Percentiles rank a stretch among this genome's conserved stretches.
Evolutionary conservation across 2,888 invertebrate species (phyloP).

Genomic region (Troides helena): DNA sequence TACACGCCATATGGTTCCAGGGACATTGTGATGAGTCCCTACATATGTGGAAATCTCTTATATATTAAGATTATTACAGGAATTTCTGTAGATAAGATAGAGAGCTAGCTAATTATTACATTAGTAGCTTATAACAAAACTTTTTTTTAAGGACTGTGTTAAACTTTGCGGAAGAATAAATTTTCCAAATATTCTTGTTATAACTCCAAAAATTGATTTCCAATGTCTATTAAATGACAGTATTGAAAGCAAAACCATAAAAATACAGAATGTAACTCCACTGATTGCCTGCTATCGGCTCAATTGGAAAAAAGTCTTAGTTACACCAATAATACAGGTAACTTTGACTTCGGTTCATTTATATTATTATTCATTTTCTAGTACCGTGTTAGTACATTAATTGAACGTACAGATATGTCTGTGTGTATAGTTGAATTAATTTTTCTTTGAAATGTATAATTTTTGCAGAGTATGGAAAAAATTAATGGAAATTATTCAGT

Average conservation of each 20-base stretch:
- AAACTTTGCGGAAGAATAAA: slow-evolving; percentile 82
- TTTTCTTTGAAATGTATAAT: not conserved
- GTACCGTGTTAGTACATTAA: not conserved
- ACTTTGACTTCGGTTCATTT: slow-evolving; percentile 27
- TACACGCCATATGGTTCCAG: too few relatives aligned
- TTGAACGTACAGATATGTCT: not conserved
- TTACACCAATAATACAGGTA: slow-evolving; percentile 45
- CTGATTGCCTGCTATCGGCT: slow-evolving; percentile 64
- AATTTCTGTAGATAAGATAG: too few relatives aligned
- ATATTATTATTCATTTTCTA: not conserved
- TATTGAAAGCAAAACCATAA: slow-evolving; percentile 62
- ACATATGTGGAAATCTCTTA: too few relatives aligned
- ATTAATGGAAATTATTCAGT: slow-evolving; percentile 3
- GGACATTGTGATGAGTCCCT: too few relatives aligned
- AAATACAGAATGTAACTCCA: slow-evolving; percentile 68
- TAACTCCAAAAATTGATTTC: slow-evolving; percentile 80
- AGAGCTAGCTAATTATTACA: too few relatives aligned
- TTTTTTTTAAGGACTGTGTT: slow-evolving; percentile 80
- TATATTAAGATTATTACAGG: too few relatives aligned
- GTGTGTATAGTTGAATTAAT: not conserved
- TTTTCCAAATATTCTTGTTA: slow-evolving; percentile 83
- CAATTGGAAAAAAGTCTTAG: slow-evolving; percentile 60
- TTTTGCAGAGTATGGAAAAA: not conserved
- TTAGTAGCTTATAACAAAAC: not conserved
- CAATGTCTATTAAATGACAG: slow-evolving; percentile 77